Conservation (phyloP, 2,113 vertebrate species). For the Oenanthe melanoleuca region DNA sequence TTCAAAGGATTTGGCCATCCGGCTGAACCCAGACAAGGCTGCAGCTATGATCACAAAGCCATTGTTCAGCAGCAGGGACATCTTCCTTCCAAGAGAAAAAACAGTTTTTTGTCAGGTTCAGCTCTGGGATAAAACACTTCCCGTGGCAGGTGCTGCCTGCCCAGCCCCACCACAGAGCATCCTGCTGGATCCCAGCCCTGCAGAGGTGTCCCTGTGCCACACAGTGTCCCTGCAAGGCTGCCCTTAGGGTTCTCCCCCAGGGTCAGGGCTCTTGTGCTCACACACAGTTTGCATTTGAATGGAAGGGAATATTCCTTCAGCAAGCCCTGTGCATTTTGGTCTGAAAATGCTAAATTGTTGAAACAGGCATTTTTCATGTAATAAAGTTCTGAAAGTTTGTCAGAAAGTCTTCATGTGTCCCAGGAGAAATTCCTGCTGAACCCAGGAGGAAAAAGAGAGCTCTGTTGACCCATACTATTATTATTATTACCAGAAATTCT, state of each 20-base stretch:
- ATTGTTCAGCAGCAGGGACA: conserved; percentile 88
- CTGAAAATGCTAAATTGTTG: background rate
- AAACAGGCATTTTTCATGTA: background rate
- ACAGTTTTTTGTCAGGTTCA: background rate
- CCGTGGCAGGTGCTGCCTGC: background rate
- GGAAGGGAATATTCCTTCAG: background rate
- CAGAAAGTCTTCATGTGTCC: background rate
- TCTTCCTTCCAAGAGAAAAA: conserved; percentile 81
- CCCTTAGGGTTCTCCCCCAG: background rate
- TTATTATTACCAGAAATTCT: background rate
- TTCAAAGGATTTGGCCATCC: conserved; percentile 83
- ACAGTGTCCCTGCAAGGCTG: background rate
- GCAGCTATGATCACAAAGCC: conserved; percentile 81
- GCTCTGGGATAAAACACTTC: background rate
- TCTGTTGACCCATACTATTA: background rate
- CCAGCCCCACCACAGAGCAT: background rate
- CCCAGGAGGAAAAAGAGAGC: background rate
- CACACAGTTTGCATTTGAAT: background rate
- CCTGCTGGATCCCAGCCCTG: background rate
- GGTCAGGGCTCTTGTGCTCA: background rate
- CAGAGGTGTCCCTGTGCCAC: background rate
- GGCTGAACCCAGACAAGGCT: conserved; percentile 80
- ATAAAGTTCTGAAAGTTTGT: background rate
- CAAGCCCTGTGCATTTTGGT: background rate
- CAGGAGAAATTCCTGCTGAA: background rate